Conservation (phyloP, 2,113 vertebrate species). For the Jaculus jaculus region DNA sequence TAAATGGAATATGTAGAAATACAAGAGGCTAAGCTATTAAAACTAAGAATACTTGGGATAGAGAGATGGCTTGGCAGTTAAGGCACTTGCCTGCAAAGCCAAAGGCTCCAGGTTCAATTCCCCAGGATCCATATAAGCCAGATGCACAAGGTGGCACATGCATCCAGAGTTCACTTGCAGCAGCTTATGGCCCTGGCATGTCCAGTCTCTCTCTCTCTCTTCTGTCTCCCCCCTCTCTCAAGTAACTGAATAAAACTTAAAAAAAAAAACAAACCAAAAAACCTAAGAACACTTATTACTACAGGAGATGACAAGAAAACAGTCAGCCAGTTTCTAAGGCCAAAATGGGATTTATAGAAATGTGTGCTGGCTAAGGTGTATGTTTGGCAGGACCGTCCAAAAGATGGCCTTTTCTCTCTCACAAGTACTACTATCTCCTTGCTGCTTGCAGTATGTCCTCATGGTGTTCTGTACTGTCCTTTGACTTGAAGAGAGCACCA, state of each 20-base stretch:
- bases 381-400: neutral
- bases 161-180: no score
- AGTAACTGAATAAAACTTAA: no score
- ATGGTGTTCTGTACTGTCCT: constrained; percentile 8
- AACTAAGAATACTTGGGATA: neutral
- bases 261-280: no score
- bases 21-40: neutral
- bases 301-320: neutral
- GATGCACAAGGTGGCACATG: no score
- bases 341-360: neutral
- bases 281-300: neutral
- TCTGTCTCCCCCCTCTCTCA: no score
- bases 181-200: no score
- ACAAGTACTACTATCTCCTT: neutral
- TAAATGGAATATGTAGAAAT: neutral
- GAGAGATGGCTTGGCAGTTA: no score
- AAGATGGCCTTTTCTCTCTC: neutral
- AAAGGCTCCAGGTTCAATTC: no score
- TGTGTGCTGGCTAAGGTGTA: neutral
- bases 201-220: no score
- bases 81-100: no score
- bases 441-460: constrained; percentile 60
- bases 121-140: no score
- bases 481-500: constrained; percentile 43
- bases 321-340: neutral